Evolutionary conservation across 2,888 invertebrate species (phyloP), one percentile per base, ranked within the genome.

Genomic region (Nymphalis c-album): DNA sequence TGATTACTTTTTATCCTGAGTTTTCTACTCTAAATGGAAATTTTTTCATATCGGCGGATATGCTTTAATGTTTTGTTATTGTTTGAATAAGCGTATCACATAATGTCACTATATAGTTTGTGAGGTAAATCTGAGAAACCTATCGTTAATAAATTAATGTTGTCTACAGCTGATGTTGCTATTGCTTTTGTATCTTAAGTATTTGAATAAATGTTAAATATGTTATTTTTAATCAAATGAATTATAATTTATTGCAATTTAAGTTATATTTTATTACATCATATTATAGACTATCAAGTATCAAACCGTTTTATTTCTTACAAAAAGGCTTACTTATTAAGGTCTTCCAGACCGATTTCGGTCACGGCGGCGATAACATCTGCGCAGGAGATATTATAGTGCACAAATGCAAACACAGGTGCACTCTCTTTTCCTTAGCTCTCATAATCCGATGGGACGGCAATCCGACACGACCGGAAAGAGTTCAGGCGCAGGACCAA

Each of bases 241-340:
- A 63, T 63, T 68, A 68, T 71, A 65, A 71, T 71, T 71, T 71
- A 71, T 71, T 71, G 62, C 61, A 64, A 67, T 64, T 53, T 58
- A 58, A 64, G 40, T 60, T 64, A 61, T 67, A 67, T 69, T 69
- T 69, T 65, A 68, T 65, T 64, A 70, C 48, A 70, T 64, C 60
- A 68, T 64, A 68, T 63, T 66, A 68, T 71, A 71, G 68, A 68
- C 57, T 71, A 60, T 51, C 47, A 66, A 45, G 17, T 17, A 48
- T 59, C 40, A 26, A 22, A 0, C 45, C 53, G 64, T 69, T 69
- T 69, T 57, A 55, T 63, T 58, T 64, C 7, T 22, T 13, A 48
- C 18, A 7, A n/a, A n/a, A 48, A 48, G 8, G 48, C 18, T 31
- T 31, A 26, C 1, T 26, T 26, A 26, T 26, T 1, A 22, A 22